Evolutionary conservation across 2,797 vertebrate species (phyloP), one percentile per base, ranked within the genome.

Genomic region (Dromococcyx pavoninus): DNA sequence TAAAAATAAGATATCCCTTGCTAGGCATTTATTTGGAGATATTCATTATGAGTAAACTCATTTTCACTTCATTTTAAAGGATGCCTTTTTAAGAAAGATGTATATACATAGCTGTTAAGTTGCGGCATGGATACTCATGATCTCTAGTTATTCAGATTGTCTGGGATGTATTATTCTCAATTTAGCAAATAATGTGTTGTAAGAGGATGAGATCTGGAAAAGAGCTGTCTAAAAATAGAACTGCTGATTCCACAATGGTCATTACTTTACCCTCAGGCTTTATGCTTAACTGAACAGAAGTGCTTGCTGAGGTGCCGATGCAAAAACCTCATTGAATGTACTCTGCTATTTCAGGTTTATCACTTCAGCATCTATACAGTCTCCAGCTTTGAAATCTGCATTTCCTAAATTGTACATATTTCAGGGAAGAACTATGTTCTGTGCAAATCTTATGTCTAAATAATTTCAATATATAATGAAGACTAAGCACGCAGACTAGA

Each of bases 201-300:
- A 57, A 70, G 71, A 95, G 23, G 61, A 73, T 62, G 56, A 67
- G 81, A n/a, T 74, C 78, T 95, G 82, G 65, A 72, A 91, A 77
- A 65, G 71, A 92, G 57, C 65, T 82, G 50, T 41, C 95, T 96
- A 96, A 96, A 96, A 94, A 96, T 97, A 96, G 96, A 96, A 88
- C 65, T 95, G 84, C 92, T 78, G 86, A 97, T 85, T 92, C 70
- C 73, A 93, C 60, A 84, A 32, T 74, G 93, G 86, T 75, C 44
- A 23, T 95, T 92, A 85, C 76, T 94, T 95, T 92, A 53, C 81
- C 95, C 69, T 82, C 70, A 91, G 87, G 93, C 82, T 84, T 96
- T 91, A 92, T 96, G 96, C 94, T 77, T 94, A 92, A 51, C 77
- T 89, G 81, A 95, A 80, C 83, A 88, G 44, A 94, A 93, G 35